phyloP scores from a whole-genome alignment of 1,140 invertebrate genomes.

The Lasioglossum albipes region DNA sequence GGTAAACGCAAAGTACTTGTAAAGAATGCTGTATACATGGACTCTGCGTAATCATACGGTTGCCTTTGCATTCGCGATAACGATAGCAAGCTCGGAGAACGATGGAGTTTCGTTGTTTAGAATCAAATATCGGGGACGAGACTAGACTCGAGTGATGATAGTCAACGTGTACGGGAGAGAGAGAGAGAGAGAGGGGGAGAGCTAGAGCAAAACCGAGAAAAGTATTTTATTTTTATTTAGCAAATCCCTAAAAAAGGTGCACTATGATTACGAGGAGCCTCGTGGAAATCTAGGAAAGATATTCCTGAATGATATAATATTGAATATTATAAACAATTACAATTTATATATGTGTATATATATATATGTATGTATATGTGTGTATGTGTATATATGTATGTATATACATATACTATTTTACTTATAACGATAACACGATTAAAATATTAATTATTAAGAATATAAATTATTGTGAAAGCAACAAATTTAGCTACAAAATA shows the following conservation, averaged over 20 bases:
- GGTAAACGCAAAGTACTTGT: conserved; percentile 47
- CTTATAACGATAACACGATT: conserved; percentile 74
- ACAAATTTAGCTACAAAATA: conserved; percentile 79
- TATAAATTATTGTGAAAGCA: conserved; percentile 78
- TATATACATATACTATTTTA: conserved; percentile 74
- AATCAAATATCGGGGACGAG: neutral
- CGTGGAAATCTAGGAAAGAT: conserved; percentile 59
- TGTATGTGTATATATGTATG: conserved; percentile 67
- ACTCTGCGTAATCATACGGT: conserved; percentile 44
- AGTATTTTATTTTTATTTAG: conserved; percentile 34
- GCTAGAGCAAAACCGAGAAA: neutral
- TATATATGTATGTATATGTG: conserved; percentile 67
- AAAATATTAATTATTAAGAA: conserved; percentile 66
- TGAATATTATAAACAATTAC: conserved; percentile 73
- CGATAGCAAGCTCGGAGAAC: neutral
- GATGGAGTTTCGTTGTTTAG: neutral
- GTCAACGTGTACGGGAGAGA: neutral
- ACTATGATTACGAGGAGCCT: conserved; percentile 56
- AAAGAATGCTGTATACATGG: conserved; percentile 55
- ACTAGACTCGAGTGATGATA: neutral
- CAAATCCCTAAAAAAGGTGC: conserved; percentile 23
- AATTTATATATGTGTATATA: conserved; percentile 63
- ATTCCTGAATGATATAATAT: conserved; percentile 70
- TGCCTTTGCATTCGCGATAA: conserved; percentile 3
- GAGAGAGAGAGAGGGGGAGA: no score